Percentiles rank a stretch among this genome's conserved stretches.
Conservation (phyloP, 2,888 invertebrate genomes). For the Agrenia bidenticulata region DNA sequence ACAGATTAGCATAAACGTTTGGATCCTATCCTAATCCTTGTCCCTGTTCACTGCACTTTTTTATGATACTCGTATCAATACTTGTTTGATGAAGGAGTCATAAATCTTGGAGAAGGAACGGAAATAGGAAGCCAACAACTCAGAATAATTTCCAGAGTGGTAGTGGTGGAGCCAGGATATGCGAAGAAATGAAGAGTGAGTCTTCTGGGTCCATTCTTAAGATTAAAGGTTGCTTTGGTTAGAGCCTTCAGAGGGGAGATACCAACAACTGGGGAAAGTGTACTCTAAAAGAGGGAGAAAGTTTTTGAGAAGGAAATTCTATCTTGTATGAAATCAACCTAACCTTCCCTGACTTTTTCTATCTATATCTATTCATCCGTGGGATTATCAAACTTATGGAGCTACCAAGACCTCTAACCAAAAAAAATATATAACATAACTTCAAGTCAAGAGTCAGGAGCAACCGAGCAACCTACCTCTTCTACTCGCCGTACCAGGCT, state of each 20-base stretch:
- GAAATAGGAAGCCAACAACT: too few species aligned
- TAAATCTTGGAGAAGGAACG: not conserved
- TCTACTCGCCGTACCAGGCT: too few species aligned
- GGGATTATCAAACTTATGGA: conserved; percentile 1
- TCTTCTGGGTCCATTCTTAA: not conserved
- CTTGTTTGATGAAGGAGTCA: conserved; percentile 7
- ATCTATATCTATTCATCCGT: conserved; percentile 14
- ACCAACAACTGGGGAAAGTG: not conserved
- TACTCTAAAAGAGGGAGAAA: not conserved
- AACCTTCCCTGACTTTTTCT: conserved; percentile 11
- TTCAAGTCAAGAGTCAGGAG: not conserved
- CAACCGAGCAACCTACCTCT: too few species aligned
- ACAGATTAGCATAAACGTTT: too few species aligned
- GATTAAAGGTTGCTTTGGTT: not conserved
- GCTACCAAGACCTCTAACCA: not conserved
- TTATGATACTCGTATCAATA: conserved; percentile 12
- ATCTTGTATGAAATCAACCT: conserved; percentile 5
- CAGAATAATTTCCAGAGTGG: too few species aligned
- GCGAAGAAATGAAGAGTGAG: too few species aligned
- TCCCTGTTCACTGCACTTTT: too few species aligned
- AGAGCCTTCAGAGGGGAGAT: not conserved
- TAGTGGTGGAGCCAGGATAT: too few species aligned
- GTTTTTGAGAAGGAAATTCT: not conserved
- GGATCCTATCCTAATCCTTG: too few species aligned
- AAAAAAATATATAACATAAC: conserved; percentile 2